phyloP scores from a whole-genome alignment of 53 echinoderm and acorn worm species.

The Holothuria scabra region DNA sequence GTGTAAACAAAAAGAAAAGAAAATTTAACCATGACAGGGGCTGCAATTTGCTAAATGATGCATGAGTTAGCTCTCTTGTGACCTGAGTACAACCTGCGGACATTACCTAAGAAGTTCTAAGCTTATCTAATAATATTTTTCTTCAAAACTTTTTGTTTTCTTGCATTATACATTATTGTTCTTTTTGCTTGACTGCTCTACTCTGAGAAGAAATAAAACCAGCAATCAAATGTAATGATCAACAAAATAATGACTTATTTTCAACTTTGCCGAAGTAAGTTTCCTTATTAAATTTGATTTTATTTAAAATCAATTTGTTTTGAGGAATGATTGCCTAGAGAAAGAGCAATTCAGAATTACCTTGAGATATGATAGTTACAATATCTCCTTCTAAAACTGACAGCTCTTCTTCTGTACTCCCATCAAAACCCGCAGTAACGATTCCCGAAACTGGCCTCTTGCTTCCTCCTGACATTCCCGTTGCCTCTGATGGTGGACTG shows the following conservation, averaged over 20 bases:
- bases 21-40: too few species aligned
- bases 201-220: too few species aligned
- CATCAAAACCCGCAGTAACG: constrained; percentile 40
- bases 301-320: not conserved
- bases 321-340: too few species aligned
- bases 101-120: too few species aligned
- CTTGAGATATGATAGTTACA: constrained; percentile 31
- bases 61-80: too few species aligned
- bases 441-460: constrained; percentile 14
- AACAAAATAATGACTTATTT: not conserved
- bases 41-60: too few species aligned
- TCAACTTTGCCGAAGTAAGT: not conserved
- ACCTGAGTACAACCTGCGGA: too few species aligned
- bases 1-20: too few species aligned
- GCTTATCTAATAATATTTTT: too few species aligned
- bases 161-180: too few species aligned
- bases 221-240: not conserved
- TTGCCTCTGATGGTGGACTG: not conserved
- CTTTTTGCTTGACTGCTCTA: too few species aligned
- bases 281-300: not conserved
- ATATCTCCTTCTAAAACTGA: constrained; percentile 54
- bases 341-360: not conserved
- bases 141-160: too few species aligned
- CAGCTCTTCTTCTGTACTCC: constrained; percentile 30
- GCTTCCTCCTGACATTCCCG: not conserved